phyloP scores from a whole-genome alignment of 2,113 vertebrate genomes.

The Irena cyanogastra region DNA sequence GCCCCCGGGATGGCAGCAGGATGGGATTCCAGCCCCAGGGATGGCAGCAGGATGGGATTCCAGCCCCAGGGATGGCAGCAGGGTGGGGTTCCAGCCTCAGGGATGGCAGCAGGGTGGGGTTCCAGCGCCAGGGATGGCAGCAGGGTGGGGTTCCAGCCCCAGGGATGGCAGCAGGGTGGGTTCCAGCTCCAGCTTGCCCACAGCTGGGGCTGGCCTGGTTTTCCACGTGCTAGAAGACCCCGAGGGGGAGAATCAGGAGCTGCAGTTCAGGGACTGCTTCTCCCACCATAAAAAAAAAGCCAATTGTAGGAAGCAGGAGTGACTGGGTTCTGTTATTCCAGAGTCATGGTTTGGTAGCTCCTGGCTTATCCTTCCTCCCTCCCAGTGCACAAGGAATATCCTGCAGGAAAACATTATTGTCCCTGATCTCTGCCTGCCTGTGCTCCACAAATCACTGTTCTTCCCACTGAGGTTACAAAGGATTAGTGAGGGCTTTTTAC shows the following conservation, averaged over 20 bases:
- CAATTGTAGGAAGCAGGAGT: accelerated
- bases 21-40: neutral
- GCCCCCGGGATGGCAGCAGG: neutral
- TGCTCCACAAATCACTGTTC: neutral
- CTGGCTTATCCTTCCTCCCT: neutral
- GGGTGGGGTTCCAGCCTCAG: neutral
- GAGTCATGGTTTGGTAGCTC: neutral
- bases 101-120: neutral
- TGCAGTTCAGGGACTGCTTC: neutral
- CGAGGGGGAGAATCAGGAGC: accelerated
- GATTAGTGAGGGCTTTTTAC: conserved; percentile 6
- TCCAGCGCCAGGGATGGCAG: neutral
- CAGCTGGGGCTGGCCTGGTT: neutral
- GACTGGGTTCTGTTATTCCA: neutral
- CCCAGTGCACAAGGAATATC: neutral
- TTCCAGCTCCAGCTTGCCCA: neutral
- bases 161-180: neutral
- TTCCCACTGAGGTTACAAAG: neutral
- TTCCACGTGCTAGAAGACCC: neutral
- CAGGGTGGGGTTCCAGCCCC: neutral
- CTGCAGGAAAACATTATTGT: neutral
- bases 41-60: neutral
- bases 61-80: neutral
- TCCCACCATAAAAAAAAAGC: neutral
- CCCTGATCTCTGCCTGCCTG: neutral